These are phyloP conservation scores for Charaxes varanes DNA, from an alignment of 1,140 invertebrate species.

Conservation along the genomic window DNA sequence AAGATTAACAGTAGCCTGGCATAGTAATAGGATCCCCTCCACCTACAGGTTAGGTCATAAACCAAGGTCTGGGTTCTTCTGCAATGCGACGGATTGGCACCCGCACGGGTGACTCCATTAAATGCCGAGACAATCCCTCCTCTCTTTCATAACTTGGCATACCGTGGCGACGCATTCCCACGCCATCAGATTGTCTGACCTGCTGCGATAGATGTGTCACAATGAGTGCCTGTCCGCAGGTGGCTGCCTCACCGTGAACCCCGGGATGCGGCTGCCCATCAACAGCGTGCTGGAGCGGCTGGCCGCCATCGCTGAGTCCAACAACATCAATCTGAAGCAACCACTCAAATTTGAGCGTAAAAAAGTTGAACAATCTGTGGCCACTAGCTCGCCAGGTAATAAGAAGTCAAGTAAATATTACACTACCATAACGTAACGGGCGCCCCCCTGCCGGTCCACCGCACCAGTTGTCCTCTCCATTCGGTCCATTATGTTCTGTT, in stretches of 20 bases:
- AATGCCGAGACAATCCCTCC: no score
- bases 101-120: no score
- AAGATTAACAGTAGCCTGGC: no score
- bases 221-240: conserved; percentile 59
- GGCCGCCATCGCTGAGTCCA: conserved; percentile 90
- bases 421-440: conserved; percentile 73
- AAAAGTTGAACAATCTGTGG: conserved; percentile 75
- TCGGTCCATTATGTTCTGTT: conserved; percentile 68
- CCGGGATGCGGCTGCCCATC: conserved; percentile 84
- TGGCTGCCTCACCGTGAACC: conserved; percentile 89
- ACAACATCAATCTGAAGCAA: conserved; percentile 85
- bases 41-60: no score
- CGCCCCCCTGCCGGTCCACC: conserved; percentile 39
- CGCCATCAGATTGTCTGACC: no score
- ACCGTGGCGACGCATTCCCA: no score
- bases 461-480: no score
- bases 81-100: no score
- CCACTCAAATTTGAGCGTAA: conserved; percentile 80
- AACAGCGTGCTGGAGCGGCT: conserved; percentile 87
- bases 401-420: conserved; percentile 76
- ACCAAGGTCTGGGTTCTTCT: no score
- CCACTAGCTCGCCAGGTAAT: conserved; percentile 76
- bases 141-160: no score
- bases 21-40: no score
- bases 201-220: neutral